Conservation (phyloP, 2,888 invertebrate species). For the Agrilus biguttatus region DNA sequence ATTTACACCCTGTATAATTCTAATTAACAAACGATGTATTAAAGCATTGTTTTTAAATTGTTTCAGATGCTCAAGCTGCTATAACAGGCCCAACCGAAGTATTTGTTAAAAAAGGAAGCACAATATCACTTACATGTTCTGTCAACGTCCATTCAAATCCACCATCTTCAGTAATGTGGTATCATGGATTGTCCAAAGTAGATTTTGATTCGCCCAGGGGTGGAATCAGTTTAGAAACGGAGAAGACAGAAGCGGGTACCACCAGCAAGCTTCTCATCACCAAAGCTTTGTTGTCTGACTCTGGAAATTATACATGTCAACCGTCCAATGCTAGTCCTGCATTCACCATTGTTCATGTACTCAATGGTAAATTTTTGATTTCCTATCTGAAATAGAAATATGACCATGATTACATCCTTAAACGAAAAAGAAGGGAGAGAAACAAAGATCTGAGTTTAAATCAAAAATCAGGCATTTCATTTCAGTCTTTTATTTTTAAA, state of each 20-base stretch:
- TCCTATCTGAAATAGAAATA: not conserved
- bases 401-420: too few species aligned
- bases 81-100: conserved; percentile 77
- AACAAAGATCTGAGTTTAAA: too few species aligned
- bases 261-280: conserved; percentile 72
- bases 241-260: conserved; percentile 68
- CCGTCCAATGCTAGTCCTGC: conserved; percentile 73
- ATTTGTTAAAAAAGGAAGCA: conserved; percentile 81
- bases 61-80: conserved; percentile 72
- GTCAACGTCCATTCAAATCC: conserved; percentile 76
- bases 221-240: conserved; percentile 76
- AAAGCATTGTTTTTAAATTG: too few species aligned
- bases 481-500: too few species aligned
- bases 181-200: conserved; percentile 66
- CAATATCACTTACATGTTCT: conserved; percentile 76
- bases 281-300: conserved; percentile 69
- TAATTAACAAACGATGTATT: too few species aligned
- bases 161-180: conserved; percentile 69
- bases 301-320: conserved; percentile 82
- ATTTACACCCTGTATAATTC: too few species aligned
- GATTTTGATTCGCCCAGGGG: conserved; percentile 73
- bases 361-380: conserved; percentile 50
- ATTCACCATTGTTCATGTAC: conserved; percentile 70
- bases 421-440: too few species aligned
- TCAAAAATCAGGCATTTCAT: too few species aligned